These are phyloP conservation scores for Dendrocopos noguchii DNA, from an alignment of 2,113 vertebrate genomes.

Conservation along the genomic window DNA sequence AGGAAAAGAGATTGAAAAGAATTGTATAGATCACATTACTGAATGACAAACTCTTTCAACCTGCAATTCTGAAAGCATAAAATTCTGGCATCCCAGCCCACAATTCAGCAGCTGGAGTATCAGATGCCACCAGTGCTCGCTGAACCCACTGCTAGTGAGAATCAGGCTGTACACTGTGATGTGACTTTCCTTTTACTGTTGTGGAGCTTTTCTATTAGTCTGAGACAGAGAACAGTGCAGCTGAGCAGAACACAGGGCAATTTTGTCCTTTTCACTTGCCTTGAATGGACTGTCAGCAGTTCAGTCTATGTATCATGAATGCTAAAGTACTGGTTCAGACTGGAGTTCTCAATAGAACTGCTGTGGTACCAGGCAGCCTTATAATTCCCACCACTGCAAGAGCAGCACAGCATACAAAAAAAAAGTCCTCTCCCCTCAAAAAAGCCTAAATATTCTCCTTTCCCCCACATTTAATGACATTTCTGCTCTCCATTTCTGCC, in stretches of 20 bases:
- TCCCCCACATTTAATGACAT: neutral
- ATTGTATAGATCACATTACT: slow-evolving; percentile 8
- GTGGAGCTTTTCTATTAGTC: neutral
- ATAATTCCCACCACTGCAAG: neutral
- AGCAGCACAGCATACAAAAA: neutral
- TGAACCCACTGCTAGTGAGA: neutral
- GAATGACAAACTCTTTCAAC: slow-evolving; percentile 30
- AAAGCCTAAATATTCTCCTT: neutral
- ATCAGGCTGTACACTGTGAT: neutral
- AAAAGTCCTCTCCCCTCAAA: neutral
- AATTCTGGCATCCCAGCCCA: neutral
- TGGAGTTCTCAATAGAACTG: neutral
- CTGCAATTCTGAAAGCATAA: neutral
- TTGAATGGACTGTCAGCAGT: slow-evolving; percentile 32
- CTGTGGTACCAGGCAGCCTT: slow-evolving; percentile 39
- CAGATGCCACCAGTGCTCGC: neutral
- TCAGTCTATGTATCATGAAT: slow-evolving; percentile 30
- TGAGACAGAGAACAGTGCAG: neutral
- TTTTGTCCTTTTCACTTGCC: slow-evolving; percentile 51
- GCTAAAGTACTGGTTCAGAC: slow-evolving; percentile 33
- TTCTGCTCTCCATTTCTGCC: neutral
- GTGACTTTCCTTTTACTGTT: neutral
- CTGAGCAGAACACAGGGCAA: slow-evolving; percentile 41
- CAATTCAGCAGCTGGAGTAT: neutral
- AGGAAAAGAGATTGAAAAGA: slow-evolving; percentile 55